phyloP scores from a whole-genome alignment of 2,888 invertebrate genomes.

The Syrista parreyssii region DNA sequence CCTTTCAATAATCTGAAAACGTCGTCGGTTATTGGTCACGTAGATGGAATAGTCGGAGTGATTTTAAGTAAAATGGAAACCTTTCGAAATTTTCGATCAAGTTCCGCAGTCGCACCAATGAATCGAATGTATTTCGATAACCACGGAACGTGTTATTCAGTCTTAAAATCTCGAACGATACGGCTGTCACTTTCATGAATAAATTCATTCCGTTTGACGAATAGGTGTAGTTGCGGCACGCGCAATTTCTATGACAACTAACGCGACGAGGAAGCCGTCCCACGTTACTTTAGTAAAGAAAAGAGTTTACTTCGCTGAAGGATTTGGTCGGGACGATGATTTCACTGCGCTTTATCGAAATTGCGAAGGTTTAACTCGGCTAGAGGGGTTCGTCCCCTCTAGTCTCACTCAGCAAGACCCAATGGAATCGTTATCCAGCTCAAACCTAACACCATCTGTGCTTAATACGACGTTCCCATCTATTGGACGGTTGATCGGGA shows the following conservation, averaged over 20 bases:
- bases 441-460: slow-evolving; percentile 41
- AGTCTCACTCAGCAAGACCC: background rate
- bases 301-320: slow-evolving; percentile 22
- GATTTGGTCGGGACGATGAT: background rate
- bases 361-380: background rate
- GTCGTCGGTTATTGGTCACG: background rate
- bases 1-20: background rate
- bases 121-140: background rate
- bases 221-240: background rate
- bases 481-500: slow-evolving; percentile 10
- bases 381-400: background rate
- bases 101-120: background rate
- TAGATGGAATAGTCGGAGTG: background rate
- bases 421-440: slow-evolving; percentile 15
- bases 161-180: background rate
- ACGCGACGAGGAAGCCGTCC: background rate
- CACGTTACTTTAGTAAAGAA: background rate
- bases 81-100: background rate
- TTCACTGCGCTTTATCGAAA: background rate
- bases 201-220: background rate
- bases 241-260: background rate
- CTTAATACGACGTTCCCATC: slow-evolving; percentile 37
- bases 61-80: background rate
- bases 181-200: background rate
- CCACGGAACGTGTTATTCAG: background rate